Percentiles rank a stretch among this genome's conserved stretches.
Conservation (phyloP, 2,113 vertebrate species). For the Mellivora capensis region DNA sequence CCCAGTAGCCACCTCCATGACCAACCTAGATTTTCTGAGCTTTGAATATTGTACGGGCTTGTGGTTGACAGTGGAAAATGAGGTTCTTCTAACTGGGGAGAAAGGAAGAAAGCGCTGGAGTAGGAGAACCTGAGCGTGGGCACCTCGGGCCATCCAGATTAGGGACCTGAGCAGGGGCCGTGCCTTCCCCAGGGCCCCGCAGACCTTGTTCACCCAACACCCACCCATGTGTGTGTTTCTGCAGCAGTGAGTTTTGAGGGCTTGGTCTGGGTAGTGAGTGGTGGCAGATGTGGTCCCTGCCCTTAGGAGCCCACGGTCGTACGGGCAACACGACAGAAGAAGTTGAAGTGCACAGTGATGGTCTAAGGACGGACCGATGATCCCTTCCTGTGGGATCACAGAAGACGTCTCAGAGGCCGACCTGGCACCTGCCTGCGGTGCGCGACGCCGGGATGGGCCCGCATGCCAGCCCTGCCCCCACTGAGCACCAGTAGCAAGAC, state of each 20-base stretch:
- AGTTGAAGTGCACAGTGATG: neutral
- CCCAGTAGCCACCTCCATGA: accelerated
- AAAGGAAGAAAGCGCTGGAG: neutral
- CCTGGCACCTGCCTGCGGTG: neutral
- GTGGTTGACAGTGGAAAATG: neutral
- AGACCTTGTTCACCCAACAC: neutral
- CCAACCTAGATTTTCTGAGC: neutral
- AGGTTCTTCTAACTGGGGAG: neutral
- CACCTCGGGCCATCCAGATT: neutral
- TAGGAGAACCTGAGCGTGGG: neutral
- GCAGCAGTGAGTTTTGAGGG: neutral
- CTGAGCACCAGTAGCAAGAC: neutral
- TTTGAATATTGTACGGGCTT: neutral
- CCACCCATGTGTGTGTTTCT: neutral
- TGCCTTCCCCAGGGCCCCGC: neutral
- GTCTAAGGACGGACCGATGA: neutral
- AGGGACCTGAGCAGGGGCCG: neutral
- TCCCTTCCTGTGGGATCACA: accelerated
- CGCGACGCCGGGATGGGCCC: accelerated
- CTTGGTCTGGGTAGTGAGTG: neutral
- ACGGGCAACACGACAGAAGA: accelerated
- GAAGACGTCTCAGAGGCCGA: neutral
- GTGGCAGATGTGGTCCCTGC: neutral
- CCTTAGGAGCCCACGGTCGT: neutral
- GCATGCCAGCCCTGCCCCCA: accelerated